Evolutionary conservation across 2,888 invertebrate species (phyloP).

Genomic region (Cerceris rybyensis): DNA sequence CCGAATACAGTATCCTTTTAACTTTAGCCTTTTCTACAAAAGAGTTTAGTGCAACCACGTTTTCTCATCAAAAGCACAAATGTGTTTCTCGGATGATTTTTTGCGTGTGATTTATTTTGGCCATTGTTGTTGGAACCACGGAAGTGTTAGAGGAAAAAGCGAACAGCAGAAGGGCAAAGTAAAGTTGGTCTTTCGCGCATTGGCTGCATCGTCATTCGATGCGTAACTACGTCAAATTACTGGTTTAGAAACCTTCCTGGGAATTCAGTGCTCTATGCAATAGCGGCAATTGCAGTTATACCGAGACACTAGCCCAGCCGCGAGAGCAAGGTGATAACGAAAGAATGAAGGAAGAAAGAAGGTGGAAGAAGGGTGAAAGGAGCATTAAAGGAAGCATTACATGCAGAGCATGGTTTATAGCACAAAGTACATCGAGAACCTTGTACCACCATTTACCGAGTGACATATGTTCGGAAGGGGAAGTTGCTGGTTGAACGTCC

Average conservation of each 20-base stretch:
- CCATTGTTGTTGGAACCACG: too few species aligned
- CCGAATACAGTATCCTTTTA: too few species aligned
- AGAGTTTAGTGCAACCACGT: too few species aligned
- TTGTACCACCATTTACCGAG: constrained; percentile 52
- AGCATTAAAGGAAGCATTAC: constrained; percentile 64
- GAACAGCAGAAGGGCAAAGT: constrained; percentile 25
- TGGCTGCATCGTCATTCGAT: constrained; percentile 63
- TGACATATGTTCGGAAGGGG: constrained; percentile 61
- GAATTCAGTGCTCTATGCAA: constrained; percentile 54
- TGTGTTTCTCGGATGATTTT: constrained; percentile 61
- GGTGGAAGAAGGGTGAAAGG: constrained; percentile 24
- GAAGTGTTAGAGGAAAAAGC: not conserved
- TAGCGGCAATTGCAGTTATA: constrained; percentile 16
- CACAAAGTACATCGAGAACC: constrained; percentile 60
- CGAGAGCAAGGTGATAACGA: constrained; percentile 21
- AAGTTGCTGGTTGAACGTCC: constrained; percentile 42
- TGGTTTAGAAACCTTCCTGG: constrained; percentile 56
- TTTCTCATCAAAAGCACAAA: not conserved
- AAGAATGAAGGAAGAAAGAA: constrained; percentile 22
- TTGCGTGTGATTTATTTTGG: constrained; percentile 68
- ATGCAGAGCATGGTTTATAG: constrained; percentile 67
- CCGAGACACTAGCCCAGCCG: not conserved
- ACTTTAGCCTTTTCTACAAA: too few species aligned
- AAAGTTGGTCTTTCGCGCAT: constrained; percentile 30
- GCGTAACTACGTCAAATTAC: constrained; percentile 77